Percentiles rank a stretch among this genome's conserved stretches.
These are phyloP conservation scores for Geodia barretti DNA, from an alignment of 37 sponge, comb jelly and placozoan genomes.

Conservation along the genomic window DNA sequence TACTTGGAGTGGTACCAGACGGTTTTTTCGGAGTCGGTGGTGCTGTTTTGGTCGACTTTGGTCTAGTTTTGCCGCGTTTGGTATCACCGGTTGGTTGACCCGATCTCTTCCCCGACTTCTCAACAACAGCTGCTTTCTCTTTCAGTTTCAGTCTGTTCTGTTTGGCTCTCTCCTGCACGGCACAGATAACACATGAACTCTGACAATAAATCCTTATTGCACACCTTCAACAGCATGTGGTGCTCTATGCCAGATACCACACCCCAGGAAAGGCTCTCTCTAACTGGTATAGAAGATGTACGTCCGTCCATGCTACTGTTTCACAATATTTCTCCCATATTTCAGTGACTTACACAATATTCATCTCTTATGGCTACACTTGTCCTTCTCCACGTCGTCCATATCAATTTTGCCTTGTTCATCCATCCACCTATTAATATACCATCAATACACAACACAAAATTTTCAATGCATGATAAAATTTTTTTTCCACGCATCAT, in stretches of 20 bases:
- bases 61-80: background rate
- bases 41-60: background rate
- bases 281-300: too few relatives aligned
- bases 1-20: too few relatives aligned
- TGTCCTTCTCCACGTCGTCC: constrained; percentile 18
- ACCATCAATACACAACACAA: background rate
- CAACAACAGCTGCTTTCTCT: background rate
- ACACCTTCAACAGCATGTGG: too few relatives aligned
- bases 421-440: constrained; percentile 31
- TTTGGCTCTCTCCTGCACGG: background rate
- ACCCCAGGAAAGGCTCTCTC: too few relatives aligned
- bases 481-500: background rate
- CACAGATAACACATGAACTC: background rate
- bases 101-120: background rate
- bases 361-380: background rate
- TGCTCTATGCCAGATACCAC: too few relatives aligned
- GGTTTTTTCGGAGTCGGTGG: too few relatives aligned
- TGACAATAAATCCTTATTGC: too few relatives aligned
- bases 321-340: too few relatives aligned
- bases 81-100: background rate
- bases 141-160: background rate
- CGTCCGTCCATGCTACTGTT: too few relatives aligned
- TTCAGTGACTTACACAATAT: background rate
- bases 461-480: background rate
- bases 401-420: constrained; percentile 22